Conservation (phyloP, 2,888 invertebrate species). For the Thysanoteuthis rhombus region DNA sequence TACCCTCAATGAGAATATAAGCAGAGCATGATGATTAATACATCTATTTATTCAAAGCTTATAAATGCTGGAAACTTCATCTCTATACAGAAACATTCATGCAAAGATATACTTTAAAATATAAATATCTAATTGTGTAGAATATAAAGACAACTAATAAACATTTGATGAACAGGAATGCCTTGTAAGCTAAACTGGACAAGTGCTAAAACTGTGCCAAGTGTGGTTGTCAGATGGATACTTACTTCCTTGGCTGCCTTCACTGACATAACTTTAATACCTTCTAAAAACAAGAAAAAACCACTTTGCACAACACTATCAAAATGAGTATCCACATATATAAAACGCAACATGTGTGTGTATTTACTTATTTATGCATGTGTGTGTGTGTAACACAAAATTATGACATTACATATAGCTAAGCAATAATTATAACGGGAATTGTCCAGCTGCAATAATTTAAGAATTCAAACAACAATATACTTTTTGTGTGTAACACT, state of each 20-base stretch:
- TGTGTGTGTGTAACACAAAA: no score
- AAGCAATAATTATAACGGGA: no score
- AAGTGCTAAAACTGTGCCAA: not conserved
- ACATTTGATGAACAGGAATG: not conserved
- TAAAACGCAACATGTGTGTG: no score
- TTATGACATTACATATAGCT: no score
- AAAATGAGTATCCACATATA: no score
- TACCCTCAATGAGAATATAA: no score
- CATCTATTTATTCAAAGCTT: not conserved
- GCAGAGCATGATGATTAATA: no score
- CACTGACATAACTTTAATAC: not conserved
- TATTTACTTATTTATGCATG: no score
- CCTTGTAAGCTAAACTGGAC: not conserved
- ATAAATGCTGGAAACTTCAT: not conserved
- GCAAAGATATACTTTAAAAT: not conserved
- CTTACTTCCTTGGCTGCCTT: not conserved
- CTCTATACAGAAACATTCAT: not conserved
- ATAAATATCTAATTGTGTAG: not conserved
- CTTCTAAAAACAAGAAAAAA: conserved; percentile 12
- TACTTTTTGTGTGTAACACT: no score
- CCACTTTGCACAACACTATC: not conserved
- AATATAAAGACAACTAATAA: not conserved
- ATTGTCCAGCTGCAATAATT: no score
- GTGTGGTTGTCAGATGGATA: conserved; percentile 12
- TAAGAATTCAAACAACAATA: no score